These are phyloP conservation scores for Siphamia tubifer DNA, from an alignment of 2,113 vertebrate genomes.

Conservation along the genomic window DNA sequence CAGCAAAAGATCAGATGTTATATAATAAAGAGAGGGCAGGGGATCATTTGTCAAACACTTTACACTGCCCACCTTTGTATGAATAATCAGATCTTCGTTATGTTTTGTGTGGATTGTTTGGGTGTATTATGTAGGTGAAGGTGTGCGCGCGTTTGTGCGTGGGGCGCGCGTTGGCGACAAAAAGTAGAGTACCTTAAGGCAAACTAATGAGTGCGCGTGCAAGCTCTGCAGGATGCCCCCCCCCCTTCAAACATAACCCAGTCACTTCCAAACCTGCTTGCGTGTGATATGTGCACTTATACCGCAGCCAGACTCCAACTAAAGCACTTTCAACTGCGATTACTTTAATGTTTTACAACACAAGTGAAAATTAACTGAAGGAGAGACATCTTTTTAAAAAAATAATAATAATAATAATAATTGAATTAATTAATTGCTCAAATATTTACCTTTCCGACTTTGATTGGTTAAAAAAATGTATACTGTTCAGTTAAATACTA, in stretches of 20 bases:
- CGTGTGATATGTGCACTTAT: background rate
- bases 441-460: too few species aligned
- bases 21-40: conserved; percentile 22
- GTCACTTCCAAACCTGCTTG: conserved; percentile 4
- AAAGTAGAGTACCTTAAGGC: conserved; percentile 3
- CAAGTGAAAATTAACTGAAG: background rate
- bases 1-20: background rate
- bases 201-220: background rate
- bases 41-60: conserved; percentile 27
- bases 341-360: background rate
- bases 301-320: conserved; percentile 1
- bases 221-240: conserved; percentile 31
- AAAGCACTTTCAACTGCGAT: background rate
- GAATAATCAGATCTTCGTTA: conserved; percentile 22
- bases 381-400: background rate
- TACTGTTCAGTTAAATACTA: too few species aligned
- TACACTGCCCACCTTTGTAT: conserved; percentile 11
- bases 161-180: background rate
- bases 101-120: background rate
- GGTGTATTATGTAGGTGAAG: conserved; percentile 7
- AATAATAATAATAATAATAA: background rate
- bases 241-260: conserved; percentile 13
- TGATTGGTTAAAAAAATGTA: too few species aligned
- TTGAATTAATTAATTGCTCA: too few species aligned
- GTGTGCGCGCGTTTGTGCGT: background rate